Conservation (phyloP, 2,797 vertebrate genomes). For the Danio aesculapii region DNA sequence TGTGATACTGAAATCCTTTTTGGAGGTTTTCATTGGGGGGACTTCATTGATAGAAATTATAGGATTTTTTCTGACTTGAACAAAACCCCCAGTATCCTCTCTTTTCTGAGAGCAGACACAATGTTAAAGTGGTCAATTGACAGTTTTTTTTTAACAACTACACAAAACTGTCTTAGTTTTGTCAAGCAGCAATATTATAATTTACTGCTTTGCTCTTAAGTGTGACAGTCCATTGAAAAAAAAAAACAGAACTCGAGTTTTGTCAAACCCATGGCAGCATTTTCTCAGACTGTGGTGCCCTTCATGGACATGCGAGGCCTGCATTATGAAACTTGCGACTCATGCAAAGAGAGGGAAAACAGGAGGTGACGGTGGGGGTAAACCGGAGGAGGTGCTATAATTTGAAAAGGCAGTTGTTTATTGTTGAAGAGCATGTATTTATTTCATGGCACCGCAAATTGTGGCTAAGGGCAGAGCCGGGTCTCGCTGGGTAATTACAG, state of each 20-base stretch:
- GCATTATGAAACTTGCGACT: constrained; percentile 37
- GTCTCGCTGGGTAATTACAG: constrained; percentile 80
- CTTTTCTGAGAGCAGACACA: too few species aligned
- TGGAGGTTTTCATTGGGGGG: too few species aligned
- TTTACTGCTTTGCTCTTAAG: not conserved
- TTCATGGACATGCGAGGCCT: constrained; percentile 1
- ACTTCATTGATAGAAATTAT: too few species aligned
- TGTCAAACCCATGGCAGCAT: constrained; percentile 15
- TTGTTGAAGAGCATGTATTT: constrained; percentile 84
- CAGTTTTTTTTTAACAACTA: not conserved
- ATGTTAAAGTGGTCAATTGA: too few species aligned
- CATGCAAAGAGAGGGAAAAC: constrained; percentile 34
- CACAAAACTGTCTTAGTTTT: not conserved
- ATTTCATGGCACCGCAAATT: constrained; percentile 83
- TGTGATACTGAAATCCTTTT: too few species aligned
- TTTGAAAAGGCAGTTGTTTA: constrained; percentile 85
- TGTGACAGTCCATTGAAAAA: not conserved
- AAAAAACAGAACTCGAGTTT: not conserved
- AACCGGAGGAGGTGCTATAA: constrained; percentile 74
- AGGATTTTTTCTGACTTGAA: too few species aligned
- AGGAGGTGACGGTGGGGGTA: constrained; percentile 60
- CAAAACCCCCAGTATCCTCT: too few species aligned
- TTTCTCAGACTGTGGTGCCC: constrained; percentile 16
- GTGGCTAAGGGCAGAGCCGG: constrained; percentile 81
- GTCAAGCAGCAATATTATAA: not conserved